Percentiles rank a stretch among this genome's conserved stretches.
Conservation (phyloP, 2,888 invertebrate species). For the Stegana nigrithorax region DNA sequence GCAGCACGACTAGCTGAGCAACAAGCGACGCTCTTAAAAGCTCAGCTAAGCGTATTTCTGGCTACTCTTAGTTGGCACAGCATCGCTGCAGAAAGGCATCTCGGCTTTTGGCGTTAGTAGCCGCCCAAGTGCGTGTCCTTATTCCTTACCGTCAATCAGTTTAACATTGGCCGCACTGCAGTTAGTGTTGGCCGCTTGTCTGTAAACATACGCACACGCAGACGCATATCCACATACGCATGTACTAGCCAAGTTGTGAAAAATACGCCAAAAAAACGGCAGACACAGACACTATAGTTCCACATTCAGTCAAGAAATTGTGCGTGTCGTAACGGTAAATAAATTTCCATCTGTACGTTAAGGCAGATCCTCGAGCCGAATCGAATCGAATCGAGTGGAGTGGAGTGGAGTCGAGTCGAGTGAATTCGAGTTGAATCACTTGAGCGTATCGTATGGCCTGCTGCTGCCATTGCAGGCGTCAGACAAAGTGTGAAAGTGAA, state of each 20-base stretch:
- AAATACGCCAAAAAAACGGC: too few species aligned
- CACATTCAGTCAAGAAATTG: too few species aligned
- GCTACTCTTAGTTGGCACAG: constrained; percentile 36
- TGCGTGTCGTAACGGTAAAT: constrained; percentile 21
- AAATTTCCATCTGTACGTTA: constrained; percentile 19
- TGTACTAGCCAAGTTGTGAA: too few species aligned
- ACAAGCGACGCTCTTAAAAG: constrained; percentile 27
- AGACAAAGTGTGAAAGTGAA: constrained; percentile 9
- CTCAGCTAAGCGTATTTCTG: constrained; percentile 15
- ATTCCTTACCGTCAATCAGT: constrained; percentile 37
- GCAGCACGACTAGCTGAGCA: constrained; percentile 24
- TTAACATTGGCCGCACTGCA: constrained; percentile 43
- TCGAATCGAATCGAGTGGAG: background rate
- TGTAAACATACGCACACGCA: too few species aligned
- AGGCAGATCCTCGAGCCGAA: background rate
- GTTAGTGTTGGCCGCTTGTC: constrained; percentile 39
- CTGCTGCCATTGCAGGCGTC: too few species aligned
- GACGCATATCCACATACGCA: too few species aligned
- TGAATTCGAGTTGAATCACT: background rate
- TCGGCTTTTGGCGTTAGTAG: constrained; percentile 31
- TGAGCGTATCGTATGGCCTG: background rate
- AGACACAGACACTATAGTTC: too few species aligned
- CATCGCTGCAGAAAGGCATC: constrained; percentile 35
- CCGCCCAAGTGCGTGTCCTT: constrained; percentile 34
- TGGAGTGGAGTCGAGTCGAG: background rate